Evolutionary conservation across 2,888 invertebrate genomes (phyloP).

Genomic region (Panzeria rudis): DNA sequence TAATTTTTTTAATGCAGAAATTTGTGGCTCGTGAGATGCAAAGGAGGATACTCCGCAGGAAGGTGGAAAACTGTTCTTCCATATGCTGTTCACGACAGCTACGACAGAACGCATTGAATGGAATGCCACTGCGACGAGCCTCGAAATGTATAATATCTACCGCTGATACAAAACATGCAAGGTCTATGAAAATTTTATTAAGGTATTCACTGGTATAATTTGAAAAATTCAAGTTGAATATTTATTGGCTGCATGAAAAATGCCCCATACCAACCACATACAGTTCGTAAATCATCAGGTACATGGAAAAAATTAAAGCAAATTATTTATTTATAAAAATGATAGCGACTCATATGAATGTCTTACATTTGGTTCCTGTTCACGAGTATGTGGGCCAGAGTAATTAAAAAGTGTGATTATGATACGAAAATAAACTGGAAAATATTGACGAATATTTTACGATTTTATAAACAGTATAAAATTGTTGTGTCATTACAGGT

Average conservation of each 20-base stretch:
- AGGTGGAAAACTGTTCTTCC: too few species aligned
- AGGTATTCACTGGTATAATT: too few species aligned
- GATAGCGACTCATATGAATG: constrained; percentile 46
- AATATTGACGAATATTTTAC: constrained; percentile 40
- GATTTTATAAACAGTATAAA: constrained; percentile 40
- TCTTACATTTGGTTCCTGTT: constrained; percentile 17
- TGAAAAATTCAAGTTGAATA: neutral
- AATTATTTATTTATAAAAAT: constrained; percentile 61
- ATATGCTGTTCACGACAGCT: too few species aligned
- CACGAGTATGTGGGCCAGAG: constrained; percentile 26
- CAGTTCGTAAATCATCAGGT: constrained; percentile 43
- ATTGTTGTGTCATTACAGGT: constrained; percentile 53
- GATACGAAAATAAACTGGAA: constrained; percentile 28
- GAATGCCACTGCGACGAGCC: too few species aligned
- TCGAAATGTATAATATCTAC: too few species aligned
- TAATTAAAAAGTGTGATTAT: constrained; percentile 54
- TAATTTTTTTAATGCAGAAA: too few species aligned
- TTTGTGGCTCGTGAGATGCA: too few species aligned
- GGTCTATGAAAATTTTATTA: too few species aligned
- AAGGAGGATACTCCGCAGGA: too few species aligned
- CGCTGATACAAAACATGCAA: too few species aligned
- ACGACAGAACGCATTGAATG: too few species aligned
- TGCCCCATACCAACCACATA: constrained; percentile 21
- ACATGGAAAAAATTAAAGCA: neutral
- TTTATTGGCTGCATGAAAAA: neutral